Conservation (phyloP, 2,797 vertebrate genomes). For the Crocidura indochinensis region DNA sequence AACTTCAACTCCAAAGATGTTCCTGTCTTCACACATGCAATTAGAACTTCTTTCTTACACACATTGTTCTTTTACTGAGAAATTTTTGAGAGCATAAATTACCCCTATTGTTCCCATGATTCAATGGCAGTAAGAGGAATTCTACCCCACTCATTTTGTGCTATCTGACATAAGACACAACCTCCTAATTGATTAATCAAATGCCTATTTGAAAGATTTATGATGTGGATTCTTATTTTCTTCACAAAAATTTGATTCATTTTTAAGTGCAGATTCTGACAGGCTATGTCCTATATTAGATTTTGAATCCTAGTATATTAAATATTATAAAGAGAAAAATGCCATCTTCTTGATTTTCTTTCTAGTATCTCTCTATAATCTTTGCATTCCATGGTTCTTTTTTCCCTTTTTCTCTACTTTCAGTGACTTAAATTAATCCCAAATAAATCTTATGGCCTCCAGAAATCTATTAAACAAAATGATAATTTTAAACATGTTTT, state of each 20-base stretch:
- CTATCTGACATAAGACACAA: constrained; percentile 14
- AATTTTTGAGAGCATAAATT: neutral
- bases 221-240: neutral
- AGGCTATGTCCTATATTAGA: neutral
- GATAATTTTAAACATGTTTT: too few species aligned
- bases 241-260: neutral
- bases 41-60: neutral
- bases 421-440: neutral
- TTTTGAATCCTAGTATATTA: neutral
- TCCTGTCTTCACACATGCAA: neutral
- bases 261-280: neutral
- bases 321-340: neutral
- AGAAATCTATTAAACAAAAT: neutral
- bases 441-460: neutral
- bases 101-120: neutral
- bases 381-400: neutral
- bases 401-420: neutral
- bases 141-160: neutral
- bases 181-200: constrained; percentile 6
- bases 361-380: neutral
- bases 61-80: neutral
- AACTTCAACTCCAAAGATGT: neutral
- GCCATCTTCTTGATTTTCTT: constrained; percentile 4
- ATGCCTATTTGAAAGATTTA: neutral
- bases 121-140: neutral